Conservation (phyloP, 2,797 vertebrate species). For the Spatula clypeata region DNA sequence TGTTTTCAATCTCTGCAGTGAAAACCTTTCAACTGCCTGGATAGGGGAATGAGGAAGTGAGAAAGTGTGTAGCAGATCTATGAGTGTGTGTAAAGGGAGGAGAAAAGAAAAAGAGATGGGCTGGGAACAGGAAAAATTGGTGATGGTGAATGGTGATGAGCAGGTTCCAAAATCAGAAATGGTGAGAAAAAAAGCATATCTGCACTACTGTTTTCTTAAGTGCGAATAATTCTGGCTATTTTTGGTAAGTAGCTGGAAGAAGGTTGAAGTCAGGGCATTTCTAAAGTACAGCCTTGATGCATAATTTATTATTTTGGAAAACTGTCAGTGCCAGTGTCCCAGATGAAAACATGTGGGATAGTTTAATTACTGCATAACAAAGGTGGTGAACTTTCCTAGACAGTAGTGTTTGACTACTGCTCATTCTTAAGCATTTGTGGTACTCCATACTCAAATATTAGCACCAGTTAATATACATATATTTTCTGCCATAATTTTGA, state of each 20-base stretch:
- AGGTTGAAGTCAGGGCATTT: background rate
- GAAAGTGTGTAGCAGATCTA: background rate
- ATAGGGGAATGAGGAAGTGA: background rate
- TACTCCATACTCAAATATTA: background rate
- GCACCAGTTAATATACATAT: accelerated
- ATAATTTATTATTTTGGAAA: background rate
- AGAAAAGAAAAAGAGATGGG: background rate
- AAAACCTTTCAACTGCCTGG: slow-evolving; percentile 34
- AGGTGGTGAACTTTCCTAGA: background rate
- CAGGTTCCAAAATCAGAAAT: background rate
- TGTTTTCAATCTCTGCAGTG: slow-evolving; percentile 49
- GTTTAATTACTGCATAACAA: background rate
- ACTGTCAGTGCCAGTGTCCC: background rate
- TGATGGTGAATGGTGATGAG: background rate
- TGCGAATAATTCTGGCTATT: background rate
- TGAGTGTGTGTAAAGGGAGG: background rate
- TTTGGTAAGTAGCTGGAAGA: background rate
- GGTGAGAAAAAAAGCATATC: background rate
- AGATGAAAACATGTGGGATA: background rate
- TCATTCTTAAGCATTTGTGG: background rate
- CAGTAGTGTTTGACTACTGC: background rate
- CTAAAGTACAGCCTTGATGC: background rate
- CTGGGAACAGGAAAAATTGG: background rate
- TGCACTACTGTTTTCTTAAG: background rate
- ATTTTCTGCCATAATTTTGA: background rate